These are phyloP conservation scores for Glaucidium brasilianum DNA, from an alignment of 2,113 vertebrate species.

Conservation along the genomic window DNA sequence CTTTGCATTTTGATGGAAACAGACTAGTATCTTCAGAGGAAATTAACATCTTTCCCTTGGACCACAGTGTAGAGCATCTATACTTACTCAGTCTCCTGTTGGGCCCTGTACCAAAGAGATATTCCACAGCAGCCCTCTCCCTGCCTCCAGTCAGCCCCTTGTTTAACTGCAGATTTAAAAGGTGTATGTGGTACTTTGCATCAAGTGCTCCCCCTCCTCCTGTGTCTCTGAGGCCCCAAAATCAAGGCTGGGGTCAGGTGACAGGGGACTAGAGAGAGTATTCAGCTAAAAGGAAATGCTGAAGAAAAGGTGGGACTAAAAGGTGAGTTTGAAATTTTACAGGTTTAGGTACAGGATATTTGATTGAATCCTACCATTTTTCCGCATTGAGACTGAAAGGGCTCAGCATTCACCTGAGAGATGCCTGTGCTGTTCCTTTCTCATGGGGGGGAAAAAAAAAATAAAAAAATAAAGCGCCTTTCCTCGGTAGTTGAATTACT, in stretches of 20 bases:
- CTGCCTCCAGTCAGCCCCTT: background rate
- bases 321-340: background rate
- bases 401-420: background rate
- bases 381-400: background rate
- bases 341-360: background rate
- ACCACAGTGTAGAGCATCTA: background rate
- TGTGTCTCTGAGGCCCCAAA: background rate
- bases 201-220: background rate
- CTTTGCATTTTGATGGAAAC: background rate
- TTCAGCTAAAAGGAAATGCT: background rate
- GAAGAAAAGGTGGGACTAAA: background rate
- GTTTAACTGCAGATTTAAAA: background rate
- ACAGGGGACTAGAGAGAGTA: background rate
- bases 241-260: accelerated
- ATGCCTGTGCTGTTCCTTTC: background rate
- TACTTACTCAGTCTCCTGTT: background rate
- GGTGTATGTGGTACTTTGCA: accelerated
- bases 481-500: background rate
- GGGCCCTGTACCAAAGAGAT: background rate
- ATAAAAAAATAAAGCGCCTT: background rate
- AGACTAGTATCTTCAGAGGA: background rate
- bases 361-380: background rate
- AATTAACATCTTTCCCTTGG: background rate
- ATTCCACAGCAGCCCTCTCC: background rate
- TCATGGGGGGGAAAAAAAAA: background rate